Conservation (phyloP, 2,113 vertebrate genomes). For the Lonchura striata region DNA sequence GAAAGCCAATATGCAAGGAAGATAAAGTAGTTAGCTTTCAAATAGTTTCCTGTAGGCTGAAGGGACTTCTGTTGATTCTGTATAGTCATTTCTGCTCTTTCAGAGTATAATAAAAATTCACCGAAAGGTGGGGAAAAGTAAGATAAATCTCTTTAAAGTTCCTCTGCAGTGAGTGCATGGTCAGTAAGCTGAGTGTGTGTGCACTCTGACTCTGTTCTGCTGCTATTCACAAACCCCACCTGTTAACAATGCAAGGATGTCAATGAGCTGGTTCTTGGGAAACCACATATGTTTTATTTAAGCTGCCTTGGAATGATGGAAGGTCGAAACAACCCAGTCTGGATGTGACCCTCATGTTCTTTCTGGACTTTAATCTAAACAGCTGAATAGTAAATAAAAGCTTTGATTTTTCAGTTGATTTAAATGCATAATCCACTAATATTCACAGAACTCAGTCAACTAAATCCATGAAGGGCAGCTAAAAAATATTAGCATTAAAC, state of each 20-base stretch:
- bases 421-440: conserved; percentile 14
- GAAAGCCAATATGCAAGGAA: background rate
- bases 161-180: background rate
- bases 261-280: background rate
- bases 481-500: conserved; percentile 31
- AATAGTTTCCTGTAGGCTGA: background rate
- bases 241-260: background rate
- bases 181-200: background rate
- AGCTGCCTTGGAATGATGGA: background rate
- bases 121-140: background rate
- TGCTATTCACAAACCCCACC: background rate
- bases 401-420: background rate
- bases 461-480: conserved; percentile 11
- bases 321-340: background rate
- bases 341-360: background rate
- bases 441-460: conserved; percentile 19
- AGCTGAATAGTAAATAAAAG: conserved; percentile 12
- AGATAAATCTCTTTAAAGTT: background rate
- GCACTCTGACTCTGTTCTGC: background rate
- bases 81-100: background rate
- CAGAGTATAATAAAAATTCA: background rate
- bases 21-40: background rate
- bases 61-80: background rate
- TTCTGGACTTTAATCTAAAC: background rate
- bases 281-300: background rate